These are phyloP conservation scores for Hirtodrosophila duncani DNA, from an alignment of 2,888 invertebrate species.

Conservation along the genomic window DNA sequence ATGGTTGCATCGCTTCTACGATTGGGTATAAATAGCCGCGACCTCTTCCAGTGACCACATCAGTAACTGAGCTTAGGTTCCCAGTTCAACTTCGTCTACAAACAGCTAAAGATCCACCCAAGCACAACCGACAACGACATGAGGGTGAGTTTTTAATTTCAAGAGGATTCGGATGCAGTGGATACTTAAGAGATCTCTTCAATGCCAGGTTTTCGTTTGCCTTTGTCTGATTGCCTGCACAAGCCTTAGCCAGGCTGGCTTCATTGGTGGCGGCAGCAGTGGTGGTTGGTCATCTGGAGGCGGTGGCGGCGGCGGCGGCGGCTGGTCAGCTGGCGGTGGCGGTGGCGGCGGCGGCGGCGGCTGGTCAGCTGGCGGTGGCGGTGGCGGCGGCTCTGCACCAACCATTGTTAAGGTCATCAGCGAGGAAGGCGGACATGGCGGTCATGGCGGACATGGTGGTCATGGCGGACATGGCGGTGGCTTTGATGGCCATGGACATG, in stretches of 20 bases:
- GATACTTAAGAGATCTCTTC: neutral
- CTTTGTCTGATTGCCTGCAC: constrained; percentile 60
- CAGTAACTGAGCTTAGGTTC: constrained; percentile 48
- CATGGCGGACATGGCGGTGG: constrained; percentile 4
- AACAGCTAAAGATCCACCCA: constrained; percentile 43
- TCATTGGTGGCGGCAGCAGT: constrained; percentile 40
- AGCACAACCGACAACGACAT: constrained; percentile 56
- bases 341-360: constrained; percentile 16
- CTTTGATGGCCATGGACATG: neutral
- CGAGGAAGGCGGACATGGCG: neutral
- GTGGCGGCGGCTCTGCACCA: constrained; percentile 21
- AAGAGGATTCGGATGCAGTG: neutral
- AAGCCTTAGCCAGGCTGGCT: constrained; percentile 48
- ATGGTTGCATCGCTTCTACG: constrained; percentile 4
- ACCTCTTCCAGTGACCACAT: constrained; percentile 26
- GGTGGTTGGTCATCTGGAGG: constrained; percentile 31
- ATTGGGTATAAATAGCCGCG: constrained; percentile 49
- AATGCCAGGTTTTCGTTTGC: constrained; percentile 54
- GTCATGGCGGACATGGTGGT: neutral
- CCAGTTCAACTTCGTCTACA: constrained; percentile 40
- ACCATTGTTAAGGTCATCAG: constrained; percentile 20
- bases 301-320: constrained; percentile 27
- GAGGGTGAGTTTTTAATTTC: constrained; percentile 49
- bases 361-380: constrained; percentile 17
- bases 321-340: constrained; percentile 24